Percentiles rank a stretch among this genome's conserved stretches.
Evolutionary conservation across 2,888 invertebrate genomes (phyloP).

Genomic region (Dyspetes luteomarginatus): DNA sequence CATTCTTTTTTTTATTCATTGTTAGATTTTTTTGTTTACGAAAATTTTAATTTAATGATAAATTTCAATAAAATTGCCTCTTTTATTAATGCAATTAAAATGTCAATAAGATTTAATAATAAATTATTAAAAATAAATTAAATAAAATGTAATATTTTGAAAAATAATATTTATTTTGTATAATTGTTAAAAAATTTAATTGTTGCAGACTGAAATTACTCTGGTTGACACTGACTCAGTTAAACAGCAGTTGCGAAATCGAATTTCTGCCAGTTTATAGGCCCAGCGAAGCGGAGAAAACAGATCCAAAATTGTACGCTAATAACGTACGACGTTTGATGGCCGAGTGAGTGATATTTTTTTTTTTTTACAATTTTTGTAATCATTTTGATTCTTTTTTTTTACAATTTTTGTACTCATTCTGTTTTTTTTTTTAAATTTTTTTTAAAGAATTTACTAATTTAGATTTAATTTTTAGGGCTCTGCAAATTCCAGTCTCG

Average conservation of each 20-base stretch:
- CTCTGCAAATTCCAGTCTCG: conserved; percentile 92
- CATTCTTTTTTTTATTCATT: neutral
- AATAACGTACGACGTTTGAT: conserved; percentile 95
- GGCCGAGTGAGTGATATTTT: conserved; percentile 90
- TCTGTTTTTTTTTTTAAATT: too few relatives aligned
- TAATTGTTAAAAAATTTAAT: neutral
- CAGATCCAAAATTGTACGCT: conserved; percentile 94
- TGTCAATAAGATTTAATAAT: too few relatives aligned
- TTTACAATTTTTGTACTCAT: too few relatives aligned
- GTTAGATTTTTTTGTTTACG: too few relatives aligned
- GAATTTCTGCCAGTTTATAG: conserved; percentile 96
- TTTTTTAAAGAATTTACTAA: conserved; percentile 8
- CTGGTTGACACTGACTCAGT: conserved; percentile 95
- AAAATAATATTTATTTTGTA: too few relatives aligned
- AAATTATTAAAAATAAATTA: too few relatives aligned
- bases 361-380: too few relatives aligned
- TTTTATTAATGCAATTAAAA: too few relatives aligned
- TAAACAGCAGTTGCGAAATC: conserved; percentile 94
- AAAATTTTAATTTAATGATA: too few relatives aligned
- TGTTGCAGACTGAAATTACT: conserved; percentile 89
- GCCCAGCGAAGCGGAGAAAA: conserved; percentile 93
- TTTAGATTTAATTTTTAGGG: conserved; percentile 86
- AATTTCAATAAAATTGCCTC: too few relatives aligned
- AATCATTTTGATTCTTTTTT: too few relatives aligned
- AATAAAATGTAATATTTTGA: too few relatives aligned